Conservation (phyloP, 2,113 vertebrate genomes). For the Lophotis ruficrista region DNA sequence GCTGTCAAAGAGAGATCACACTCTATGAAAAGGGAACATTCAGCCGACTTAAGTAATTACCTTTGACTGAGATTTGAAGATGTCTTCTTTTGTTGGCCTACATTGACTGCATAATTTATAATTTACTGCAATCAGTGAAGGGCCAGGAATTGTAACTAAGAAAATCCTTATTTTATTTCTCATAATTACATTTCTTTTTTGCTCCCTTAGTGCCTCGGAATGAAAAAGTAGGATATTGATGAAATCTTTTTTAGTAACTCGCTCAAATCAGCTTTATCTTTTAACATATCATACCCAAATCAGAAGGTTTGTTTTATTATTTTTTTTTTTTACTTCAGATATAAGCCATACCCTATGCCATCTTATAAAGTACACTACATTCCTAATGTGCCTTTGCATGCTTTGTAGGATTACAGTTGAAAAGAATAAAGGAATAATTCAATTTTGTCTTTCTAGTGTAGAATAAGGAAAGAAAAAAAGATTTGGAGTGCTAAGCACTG, state of each 20-base stretch:
- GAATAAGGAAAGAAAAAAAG: not conserved
- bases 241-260: slow-evolving; percentile 14
- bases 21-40: slow-evolving; percentile 87
- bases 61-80: slow-evolving; percentile 97
- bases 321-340: not conserved
- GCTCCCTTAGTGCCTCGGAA: slow-evolving; percentile 56
- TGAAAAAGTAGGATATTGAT: slow-evolving; percentile 44
- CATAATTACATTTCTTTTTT: slow-evolving; percentile 66
- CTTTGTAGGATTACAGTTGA: slow-evolving; percentile 56
- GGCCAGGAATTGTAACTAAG: slow-evolving; percentile 79
- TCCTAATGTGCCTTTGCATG: slow-evolving; percentile 22
- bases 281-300: not conserved
- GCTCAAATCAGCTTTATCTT: not conserved
- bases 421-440: slow-evolving; percentile 64
- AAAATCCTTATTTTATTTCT: slow-evolving; percentile 81
- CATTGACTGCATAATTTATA: slow-evolving; percentile 98
- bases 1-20: slow-evolving; percentile 93
- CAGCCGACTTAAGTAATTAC: slow-evolving; percentile 95
- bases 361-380: not conserved
- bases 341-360: not conserved
- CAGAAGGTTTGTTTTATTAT: not conserved
- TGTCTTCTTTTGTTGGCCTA: slow-evolving; percentile 98
- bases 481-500: slow-evolving; percentile 41
- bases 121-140: slow-evolving; percentile 88
- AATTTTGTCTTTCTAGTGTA: slow-evolving; percentile 41